Percentiles rank a stretch among this genome's conserved stretches.
Conservation (phyloP, 2,113 vertebrate species). For the Myiozetetes cayanensis region DNA sequence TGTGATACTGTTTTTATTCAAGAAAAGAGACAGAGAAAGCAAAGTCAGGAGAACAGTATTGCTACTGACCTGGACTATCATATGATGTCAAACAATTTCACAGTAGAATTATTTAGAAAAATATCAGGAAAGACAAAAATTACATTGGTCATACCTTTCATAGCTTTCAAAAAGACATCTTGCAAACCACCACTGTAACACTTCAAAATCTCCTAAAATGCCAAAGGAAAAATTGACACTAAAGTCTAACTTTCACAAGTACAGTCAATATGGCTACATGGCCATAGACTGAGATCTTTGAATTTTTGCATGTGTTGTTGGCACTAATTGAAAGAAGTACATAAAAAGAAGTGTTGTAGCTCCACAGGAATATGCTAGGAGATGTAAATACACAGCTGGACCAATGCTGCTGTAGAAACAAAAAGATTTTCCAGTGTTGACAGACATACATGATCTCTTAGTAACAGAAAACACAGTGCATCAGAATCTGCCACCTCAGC, state of each 20-base stretch:
- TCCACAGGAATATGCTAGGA: neutral
- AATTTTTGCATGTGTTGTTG: neutral
- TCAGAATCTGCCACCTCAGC: neutral
- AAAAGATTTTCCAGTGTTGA: neutral
- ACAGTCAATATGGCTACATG: neutral
- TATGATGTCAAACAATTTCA: neutral
- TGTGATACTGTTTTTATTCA: neutral
- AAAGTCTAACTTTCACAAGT: neutral
- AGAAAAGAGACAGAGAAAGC: neutral
- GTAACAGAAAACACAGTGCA: neutral
- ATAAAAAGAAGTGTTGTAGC: neutral
- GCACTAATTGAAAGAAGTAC: neutral
- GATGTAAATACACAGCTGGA: neutral
- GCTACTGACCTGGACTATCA: neutral
- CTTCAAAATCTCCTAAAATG: neutral
- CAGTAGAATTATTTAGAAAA: neutral
- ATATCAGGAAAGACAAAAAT: neutral
- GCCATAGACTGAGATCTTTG: neutral
- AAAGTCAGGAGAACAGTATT: neutral
- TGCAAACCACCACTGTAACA: neutral
- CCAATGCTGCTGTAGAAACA: neutral
- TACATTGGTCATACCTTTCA: neutral
- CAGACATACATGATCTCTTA: neutral
- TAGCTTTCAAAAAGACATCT: neutral
- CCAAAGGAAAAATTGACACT: neutral